Evolutionary conservation across 2,113 vertebrate genomes (phyloP), one percentile per base, ranked within the genome.

Genomic region (Tragelaphus strepsiceros): DNA sequence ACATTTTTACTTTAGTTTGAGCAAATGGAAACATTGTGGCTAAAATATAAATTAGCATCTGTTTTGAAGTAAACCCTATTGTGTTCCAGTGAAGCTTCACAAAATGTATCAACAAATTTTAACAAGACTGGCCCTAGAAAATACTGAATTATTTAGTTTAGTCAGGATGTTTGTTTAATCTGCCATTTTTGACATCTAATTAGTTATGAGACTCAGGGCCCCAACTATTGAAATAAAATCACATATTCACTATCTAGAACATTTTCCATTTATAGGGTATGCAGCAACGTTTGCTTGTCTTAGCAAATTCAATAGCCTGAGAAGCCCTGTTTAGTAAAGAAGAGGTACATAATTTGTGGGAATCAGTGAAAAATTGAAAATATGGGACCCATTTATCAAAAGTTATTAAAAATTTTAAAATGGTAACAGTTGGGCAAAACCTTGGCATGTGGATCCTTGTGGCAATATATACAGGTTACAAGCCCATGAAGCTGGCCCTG

Each of bases 41-140:
- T 97, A 96, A 97, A 98, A 97, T 67, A 94, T 90, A 90, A 88
- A 98, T 98, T 98, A 98, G 86, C 92, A 96, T 98, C 92, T 98
- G 94, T 24, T 98, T 98, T 98, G 82, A 87, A 95, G 92, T 94
- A 93, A 96, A 67, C 78, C 59, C 26, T 96, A 49, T 88, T 98
- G 90, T 93, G 91, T 46, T 94, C 32, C 35, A 93, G 14, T 39
- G 58, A 94, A 56, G 30, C 82, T 82, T 6, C 51, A 94, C 17
- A 93, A 78, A 28, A 28, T 80, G 61, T 67, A 67, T 26, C 15
- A 61, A 3, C 21, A 92, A 81, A 88, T 85, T 94, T 92, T 96
- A 93, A 2, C 3, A 88, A 53, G 39, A n/a, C 11, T 24, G 43
- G 35, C 35, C 15, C 46, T 61, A 21, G 16, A 64, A 81, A n/a